phyloP scores from a whole-genome alignment of 2,113 vertebrate genomes.

The Dissostichus mawsoni region DNA sequence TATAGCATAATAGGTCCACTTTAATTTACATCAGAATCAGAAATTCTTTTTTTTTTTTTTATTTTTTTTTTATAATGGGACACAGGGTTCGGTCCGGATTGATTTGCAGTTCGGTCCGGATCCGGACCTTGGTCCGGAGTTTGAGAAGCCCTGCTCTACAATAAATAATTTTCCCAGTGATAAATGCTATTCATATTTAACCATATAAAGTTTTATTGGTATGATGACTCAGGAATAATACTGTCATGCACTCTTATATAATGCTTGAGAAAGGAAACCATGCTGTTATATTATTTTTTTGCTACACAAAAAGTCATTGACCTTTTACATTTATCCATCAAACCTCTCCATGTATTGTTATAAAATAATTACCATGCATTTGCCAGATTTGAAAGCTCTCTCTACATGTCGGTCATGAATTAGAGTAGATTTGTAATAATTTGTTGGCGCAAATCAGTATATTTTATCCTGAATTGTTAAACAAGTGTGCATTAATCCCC shows the following conservation, averaged over 20 bases:
- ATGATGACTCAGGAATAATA: neutral
- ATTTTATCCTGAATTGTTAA: neutral
- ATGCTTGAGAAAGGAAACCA: neutral
- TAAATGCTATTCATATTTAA: slow-evolving; percentile 45
- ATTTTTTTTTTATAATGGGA: too few species aligned
- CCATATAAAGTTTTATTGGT: neutral
- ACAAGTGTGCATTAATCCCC: neutral
- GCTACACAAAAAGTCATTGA: neutral
- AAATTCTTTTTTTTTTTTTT: too few species aligned
- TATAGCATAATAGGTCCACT: too few species aligned
- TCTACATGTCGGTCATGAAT: neutral
- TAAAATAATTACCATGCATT: slow-evolving; percentile 4
- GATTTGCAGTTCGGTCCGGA: too few species aligned
- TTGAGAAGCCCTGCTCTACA: too few species aligned
- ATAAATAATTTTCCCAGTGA: slow-evolving; percentile 11
- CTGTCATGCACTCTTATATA: neutral
- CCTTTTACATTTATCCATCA: neutral
- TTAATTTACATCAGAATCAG: too few species aligned
- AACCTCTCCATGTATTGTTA: neutral
- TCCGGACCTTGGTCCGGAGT: too few species aligned
- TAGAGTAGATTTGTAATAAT: neutral
- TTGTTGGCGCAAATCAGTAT: neutral
- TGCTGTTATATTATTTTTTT: neutral
- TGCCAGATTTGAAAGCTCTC: neutral
- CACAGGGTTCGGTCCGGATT: too few species aligned